These are phyloP conservation scores for Leptodactylus fallax DNA, from an alignment of 2,797 vertebrate genomes.

Conservation along the genomic window DNA sequence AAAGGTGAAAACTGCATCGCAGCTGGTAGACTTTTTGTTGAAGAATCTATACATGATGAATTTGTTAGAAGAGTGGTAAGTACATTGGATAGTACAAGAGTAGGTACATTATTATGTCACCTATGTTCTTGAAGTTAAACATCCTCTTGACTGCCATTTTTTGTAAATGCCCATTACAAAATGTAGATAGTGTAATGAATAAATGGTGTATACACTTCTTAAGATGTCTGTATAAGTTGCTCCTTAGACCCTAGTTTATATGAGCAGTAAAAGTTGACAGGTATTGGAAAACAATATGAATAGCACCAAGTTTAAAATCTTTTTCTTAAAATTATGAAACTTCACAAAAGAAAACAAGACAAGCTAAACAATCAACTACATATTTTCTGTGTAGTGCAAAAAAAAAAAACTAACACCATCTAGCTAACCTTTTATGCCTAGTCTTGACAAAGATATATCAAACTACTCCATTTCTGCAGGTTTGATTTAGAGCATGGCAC, in stretches of 20 bases:
- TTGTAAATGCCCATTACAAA: neutral
- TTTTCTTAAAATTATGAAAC: neutral
- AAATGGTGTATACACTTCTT: neutral
- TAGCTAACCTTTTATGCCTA: too few relatives aligned
- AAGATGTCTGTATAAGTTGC: neutral
- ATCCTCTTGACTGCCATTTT: neutral
- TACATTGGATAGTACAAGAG: too few relatives aligned
- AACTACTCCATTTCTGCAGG: too few relatives aligned
- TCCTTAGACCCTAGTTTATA: neutral
- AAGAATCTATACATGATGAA: slow-evolving; percentile 93
- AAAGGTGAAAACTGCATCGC: slow-evolving; percentile 99
- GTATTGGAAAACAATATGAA: neutral
- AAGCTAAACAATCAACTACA: neutral
- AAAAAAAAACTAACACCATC: too few relatives aligned
- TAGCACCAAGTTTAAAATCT: neutral
- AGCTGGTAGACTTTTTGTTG: slow-evolving; percentile 93
- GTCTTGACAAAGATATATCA: too few relatives aligned
- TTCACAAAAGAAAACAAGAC: neutral
- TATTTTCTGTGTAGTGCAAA: too few relatives aligned
- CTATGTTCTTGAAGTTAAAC: neutral
- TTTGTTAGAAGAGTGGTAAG: slow-evolving; percentile 92
- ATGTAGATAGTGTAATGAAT: too few relatives aligned
- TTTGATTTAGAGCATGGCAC: too few relatives aligned
- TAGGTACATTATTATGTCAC: neutral
- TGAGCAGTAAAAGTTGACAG: neutral